Evolutionary conservation across 2,797 vertebrate genomes (phyloP).

Genomic region (Chromobotia macracanthus): DNA sequence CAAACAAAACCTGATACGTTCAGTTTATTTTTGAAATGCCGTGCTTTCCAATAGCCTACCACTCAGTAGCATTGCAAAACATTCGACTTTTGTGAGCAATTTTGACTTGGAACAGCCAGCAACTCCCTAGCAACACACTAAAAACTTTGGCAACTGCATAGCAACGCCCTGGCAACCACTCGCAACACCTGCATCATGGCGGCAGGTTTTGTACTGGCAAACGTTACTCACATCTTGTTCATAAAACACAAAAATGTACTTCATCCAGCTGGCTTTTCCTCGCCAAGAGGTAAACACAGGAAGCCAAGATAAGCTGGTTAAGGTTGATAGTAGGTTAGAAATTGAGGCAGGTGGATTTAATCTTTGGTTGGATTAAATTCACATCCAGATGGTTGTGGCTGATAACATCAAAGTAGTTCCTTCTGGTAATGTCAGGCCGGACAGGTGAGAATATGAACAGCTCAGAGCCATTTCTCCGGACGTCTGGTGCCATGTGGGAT

Average conservation of each 20-base stretch:
- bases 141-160: not conserved
- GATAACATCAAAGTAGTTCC: conserved; percentile 60
- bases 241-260: not conserved
- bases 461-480: conserved; percentile 29
- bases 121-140: not conserved
- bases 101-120: not conserved
- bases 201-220: not conserved
- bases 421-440: conserved; percentile 55
- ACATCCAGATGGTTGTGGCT: conserved; percentile 57
- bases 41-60: not conserved
- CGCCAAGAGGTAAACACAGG: not conserved
- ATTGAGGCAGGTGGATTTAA: conserved; percentile 33
- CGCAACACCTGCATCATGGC: conserved; percentile 30
- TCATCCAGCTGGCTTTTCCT: not conserved
- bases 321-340: conserved; percentile 26
- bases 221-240: not conserved
- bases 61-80: not conserved
- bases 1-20: not conserved
- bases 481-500: conserved; percentile 13
- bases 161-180: conserved; percentile 13
- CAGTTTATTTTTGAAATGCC: not conserved
- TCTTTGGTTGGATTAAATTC: conserved; percentile 48
- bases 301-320: conserved; percentile 2
- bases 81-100: not conserved
- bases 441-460: conserved; percentile 49